phyloP scores from a whole-genome alignment of 2,888 invertebrate genomes.

The Chromoteleia sp. region DNA sequence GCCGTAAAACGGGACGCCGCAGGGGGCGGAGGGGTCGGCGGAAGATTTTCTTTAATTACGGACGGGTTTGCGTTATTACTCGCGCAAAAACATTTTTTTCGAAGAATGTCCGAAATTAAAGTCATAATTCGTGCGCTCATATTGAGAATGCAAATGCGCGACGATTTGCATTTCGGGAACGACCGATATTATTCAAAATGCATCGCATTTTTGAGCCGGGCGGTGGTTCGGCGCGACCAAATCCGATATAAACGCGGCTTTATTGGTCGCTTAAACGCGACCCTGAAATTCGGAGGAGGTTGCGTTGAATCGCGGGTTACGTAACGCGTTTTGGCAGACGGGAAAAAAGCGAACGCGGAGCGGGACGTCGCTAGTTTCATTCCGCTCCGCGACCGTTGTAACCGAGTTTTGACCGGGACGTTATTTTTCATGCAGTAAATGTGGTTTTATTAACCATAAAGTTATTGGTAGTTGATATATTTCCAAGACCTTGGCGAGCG shows the following conservation, averaged over 20 bases:
- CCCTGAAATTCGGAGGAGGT: slow-evolving; percentile 26
- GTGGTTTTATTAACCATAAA: slow-evolving; percentile 57
- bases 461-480: slow-evolving; percentile 57
- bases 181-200: slow-evolving; percentile 52
- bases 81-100: slow-evolving; percentile 30
- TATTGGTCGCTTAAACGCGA: slow-evolving; percentile 46
- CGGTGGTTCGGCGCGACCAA: not conserved
- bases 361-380: slow-evolving; percentile 7
- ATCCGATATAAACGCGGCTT: slow-evolving; percentile 24
- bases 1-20: slow-evolving; percentile 16
- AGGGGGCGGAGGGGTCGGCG: not conserved
- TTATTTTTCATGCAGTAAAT: slow-evolving; percentile 56
- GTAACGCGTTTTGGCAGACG: slow-evolving; percentile 38
- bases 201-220: slow-evolving; percentile 36
- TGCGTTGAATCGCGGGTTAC: slow-evolving; percentile 14
- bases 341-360: not conserved
- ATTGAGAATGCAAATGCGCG: slow-evolving; percentile 44
- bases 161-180: slow-evolving; percentile 37
- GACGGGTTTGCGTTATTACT: slow-evolving; percentile 34
- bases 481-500: slow-evolving; percentile 44
- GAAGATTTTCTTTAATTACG: slow-evolving; percentile 56
- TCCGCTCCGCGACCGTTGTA: slow-evolving; percentile 18
- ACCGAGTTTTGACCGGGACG: slow-evolving; percentile 19
- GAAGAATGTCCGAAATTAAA: slow-evolving; percentile 47
- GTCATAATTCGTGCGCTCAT: slow-evolving; percentile 21